Base-by-base conservation (phyloP, 1,140 invertebrate species). In the Listronotus bonariensis region DNA sequence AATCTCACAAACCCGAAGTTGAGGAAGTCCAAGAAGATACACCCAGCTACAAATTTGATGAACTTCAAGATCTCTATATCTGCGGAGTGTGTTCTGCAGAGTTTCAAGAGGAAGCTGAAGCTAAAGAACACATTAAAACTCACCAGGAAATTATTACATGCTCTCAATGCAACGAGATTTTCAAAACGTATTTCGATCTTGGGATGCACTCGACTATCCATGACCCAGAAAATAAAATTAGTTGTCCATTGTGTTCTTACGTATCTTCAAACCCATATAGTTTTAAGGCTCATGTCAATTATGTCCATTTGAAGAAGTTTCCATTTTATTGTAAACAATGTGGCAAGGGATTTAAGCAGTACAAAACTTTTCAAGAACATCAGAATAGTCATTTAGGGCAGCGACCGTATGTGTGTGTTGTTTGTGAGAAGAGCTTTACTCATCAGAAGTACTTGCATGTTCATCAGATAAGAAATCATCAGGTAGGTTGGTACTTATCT, bases 381-480 rank as follows among this genome's bases (percentile, higher is more conserved):
- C 36, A 45, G 7, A 65, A 67, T 17, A 68, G 56, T 49, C 77
- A 79, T 45, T 73, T 63, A 1, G 73, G 74, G 0, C 61, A 72
- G 15, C 77, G 77, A 68, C 67, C 14, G 77, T 74, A 53, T 60
- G 71, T 70, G n/a, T 79, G 77, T 48, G 55, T 69, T 8, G 68
- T 74, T 36, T 79, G 77, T 60, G 63, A 63, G 7, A 77, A 77
- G 66, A 81, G 83, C 72, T 89, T 89, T 77, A 86, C 84, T 36
- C 85, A 86, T 5, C 88, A 88, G 76, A 86, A 87, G 72, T 88
- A 88, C 76, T 78, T 89, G 52, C 85, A 89, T 78, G 89, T 90
- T 60, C 90, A 92, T 80, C 88, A 89, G 72, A 80, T 11, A 67
- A 70, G 40, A 80, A 80, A 78, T 74, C 86, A 75, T 60, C 75